These are phyloP conservation scores for Pseudococcus jackbeardsleyi DNA, from an alignment of 2,888 invertebrate genomes.

Conservation along the genomic window DNA sequence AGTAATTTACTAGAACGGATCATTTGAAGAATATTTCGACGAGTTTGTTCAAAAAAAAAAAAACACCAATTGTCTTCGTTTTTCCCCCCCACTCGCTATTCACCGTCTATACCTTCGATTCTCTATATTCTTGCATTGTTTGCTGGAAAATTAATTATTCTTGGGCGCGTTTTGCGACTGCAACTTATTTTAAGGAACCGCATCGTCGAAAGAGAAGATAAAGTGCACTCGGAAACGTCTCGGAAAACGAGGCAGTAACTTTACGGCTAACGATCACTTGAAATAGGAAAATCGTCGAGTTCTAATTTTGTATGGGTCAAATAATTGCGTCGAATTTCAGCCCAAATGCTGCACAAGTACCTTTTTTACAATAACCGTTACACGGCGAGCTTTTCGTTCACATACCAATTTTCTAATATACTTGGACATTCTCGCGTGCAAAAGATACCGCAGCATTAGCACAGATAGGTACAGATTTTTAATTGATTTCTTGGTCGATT, in stretches of 20 bases:
- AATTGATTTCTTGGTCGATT: slow-evolving; percentile 26
- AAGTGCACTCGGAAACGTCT: slow-evolving; percentile 53
- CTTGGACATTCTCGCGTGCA: background rate
- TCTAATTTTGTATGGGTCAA: slow-evolving; percentile 55
- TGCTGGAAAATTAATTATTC: slow-evolving; percentile 47
- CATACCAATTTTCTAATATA: slow-evolving; percentile 46
- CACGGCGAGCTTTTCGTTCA: slow-evolving; percentile 7
- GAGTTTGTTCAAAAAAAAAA: slow-evolving; percentile 32
- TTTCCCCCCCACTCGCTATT: background rate
- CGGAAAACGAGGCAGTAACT: slow-evolving; percentile 46
- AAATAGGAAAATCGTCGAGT: slow-evolving; percentile 49
- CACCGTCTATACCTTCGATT: background rate
- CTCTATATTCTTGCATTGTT: background rate
- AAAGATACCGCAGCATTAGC: slow-evolving; percentile 14
- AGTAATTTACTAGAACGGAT: slow-evolving; percentile 36
- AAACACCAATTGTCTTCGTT: slow-evolving; percentile 9
- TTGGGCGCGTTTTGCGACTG: slow-evolving; percentile 48
- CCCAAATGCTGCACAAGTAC: slow-evolving; percentile 45
- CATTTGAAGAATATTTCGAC: slow-evolving; percentile 38
- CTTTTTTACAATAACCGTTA: slow-evolving; percentile 37
- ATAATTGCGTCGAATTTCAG: slow-evolving; percentile 47
- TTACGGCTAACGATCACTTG: slow-evolving; percentile 51
- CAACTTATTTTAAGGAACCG: slow-evolving; percentile 49
- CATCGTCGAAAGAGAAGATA: slow-evolving; percentile 52
- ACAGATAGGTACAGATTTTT: background rate